Percentiles rank a stretch among this genome's conserved stretches.
Conservation (phyloP, 2,888 invertebrate species). For the Drosophila pegasa region DNA sequence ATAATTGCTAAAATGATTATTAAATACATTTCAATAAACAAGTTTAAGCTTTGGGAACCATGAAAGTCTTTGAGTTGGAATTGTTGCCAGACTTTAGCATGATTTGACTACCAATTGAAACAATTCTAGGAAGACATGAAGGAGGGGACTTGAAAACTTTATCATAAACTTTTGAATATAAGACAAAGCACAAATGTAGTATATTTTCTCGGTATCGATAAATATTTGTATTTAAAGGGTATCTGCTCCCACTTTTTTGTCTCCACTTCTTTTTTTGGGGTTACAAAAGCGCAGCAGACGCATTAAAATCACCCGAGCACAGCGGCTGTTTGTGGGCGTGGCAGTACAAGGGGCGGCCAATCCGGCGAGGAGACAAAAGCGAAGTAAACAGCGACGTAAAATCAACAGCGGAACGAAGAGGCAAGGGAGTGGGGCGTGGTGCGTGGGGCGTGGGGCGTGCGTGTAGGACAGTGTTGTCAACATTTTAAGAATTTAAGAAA, state of each 20-base stretch:
- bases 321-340: slow-evolving; percentile 1
- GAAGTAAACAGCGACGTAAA: slow-evolving; percentile 45
- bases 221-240: not conserved
- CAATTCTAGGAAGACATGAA: no score
- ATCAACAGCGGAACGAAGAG: slow-evolving; percentile 31
- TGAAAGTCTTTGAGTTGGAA: no score
- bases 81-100: no score
- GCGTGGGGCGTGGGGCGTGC: not conserved
- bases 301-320: slow-evolving; percentile 41
- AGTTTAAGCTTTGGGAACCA: no score
- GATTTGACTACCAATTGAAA: no score
- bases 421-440: not conserved
- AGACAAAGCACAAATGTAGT: no score
- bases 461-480: slow-evolving; percentile 6
- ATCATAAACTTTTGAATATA: no score
- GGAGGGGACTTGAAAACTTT: no score
- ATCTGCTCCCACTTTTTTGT: not conserved
- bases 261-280: slow-evolving; percentile 28
- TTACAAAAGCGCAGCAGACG: slow-evolving; percentile 50
- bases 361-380: slow-evolving; percentile 21
- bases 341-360: not conserved
- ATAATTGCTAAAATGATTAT: no score
- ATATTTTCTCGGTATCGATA: no score
- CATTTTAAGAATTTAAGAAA: slow-evolving; percentile 4
- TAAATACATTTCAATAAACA: no score